Percentiles rank a stretch among this genome's conserved stretches.
Evolutionary conservation across 2,797 vertebrate genomes (phyloP).

Genomic region (Mastacembelus armatus): DNA sequence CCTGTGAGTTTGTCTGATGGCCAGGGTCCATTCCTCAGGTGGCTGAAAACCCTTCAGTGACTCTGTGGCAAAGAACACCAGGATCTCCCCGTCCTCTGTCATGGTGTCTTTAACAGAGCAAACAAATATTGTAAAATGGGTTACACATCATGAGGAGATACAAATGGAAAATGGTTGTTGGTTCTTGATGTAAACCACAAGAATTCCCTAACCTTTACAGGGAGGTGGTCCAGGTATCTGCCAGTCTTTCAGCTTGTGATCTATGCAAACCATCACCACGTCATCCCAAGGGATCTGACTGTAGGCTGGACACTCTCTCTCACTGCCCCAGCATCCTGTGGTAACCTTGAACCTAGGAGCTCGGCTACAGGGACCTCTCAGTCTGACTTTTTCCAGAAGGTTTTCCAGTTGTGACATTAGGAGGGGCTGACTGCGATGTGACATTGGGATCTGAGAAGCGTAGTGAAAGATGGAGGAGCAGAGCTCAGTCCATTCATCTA

Average conservation of each 20-base stretch:
- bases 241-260: constrained; percentile 95
- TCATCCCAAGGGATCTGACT: constrained; percentile 91
- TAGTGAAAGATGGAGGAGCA: constrained; percentile 87
- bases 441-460: constrained; percentile 86
- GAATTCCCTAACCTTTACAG: constrained; percentile 80
- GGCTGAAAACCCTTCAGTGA: constrained; percentile 83
- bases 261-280: constrained; percentile 89
- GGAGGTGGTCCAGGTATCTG: constrained; percentile 76
- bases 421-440: constrained; percentile 83
- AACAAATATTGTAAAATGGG: not conserved
- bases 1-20: constrained; percentile 83
- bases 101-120: constrained; percentile 83
- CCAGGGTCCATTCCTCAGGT: constrained; percentile 87
- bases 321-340: constrained; percentile 51
- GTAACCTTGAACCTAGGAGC: constrained; percentile 23
- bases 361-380: constrained; percentile 43
- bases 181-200: not conserved
- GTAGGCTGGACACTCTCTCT: constrained; percentile 67
- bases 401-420: constrained; percentile 91
- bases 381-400: constrained; percentile 84
- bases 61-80: constrained; percentile 88
- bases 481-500: constrained; percentile 89
- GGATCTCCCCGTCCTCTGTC: constrained; percentile 88
- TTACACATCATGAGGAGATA: not conserved
- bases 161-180: not conserved